A percentile compares a stretch with the other conserved stretches of the same genome.
Evolutionary conservation across 1,140 invertebrate species (phyloP).

Genomic region (Ceratitis capitata): DNA sequence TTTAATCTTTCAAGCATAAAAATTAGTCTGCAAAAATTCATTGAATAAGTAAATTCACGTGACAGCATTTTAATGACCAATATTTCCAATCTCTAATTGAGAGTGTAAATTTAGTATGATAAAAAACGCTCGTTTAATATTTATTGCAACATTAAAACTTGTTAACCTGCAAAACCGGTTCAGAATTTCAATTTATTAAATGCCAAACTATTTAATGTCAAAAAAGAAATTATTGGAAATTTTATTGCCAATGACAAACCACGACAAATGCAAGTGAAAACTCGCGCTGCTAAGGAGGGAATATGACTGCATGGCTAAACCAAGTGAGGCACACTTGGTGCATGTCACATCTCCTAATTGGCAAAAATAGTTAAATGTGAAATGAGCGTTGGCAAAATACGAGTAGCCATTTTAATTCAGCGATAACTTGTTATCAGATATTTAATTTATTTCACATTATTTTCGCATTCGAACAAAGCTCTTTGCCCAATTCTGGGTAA

Average conservation of each 20-base stretch:
- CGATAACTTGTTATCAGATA: neutral
- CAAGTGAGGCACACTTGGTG: neutral
- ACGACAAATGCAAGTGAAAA: neutral
- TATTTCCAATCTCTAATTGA: too few relatives aligned
- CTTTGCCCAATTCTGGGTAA: neutral
- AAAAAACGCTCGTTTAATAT: too few relatives aligned
- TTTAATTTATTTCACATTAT: neutral
- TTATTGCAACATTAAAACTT: too few relatives aligned
- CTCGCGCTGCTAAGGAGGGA: neutral
- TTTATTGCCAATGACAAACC: neutral
- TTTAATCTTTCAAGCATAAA: too few relatives aligned
- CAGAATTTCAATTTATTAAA: too few relatives aligned
- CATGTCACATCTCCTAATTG: neutral
- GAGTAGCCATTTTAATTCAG: neutral
- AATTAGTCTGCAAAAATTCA: too few relatives aligned
- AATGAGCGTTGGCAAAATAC: neutral
- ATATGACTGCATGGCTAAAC: neutral
- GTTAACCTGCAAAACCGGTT: too few relatives aligned
- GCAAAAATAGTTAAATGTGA: neutral
- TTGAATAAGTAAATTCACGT: too few relatives aligned
- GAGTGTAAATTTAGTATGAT: too few relatives aligned
- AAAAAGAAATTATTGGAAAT: neutral
- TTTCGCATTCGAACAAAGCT: neutral
- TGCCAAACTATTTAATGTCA: neutral
- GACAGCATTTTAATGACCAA: too few relatives aligned